Evolutionary conservation across 2,888 invertebrate genomes (phyloP), one percentile per base, ranked within the genome.

Genomic region (Physocephala rufipes): DNA sequence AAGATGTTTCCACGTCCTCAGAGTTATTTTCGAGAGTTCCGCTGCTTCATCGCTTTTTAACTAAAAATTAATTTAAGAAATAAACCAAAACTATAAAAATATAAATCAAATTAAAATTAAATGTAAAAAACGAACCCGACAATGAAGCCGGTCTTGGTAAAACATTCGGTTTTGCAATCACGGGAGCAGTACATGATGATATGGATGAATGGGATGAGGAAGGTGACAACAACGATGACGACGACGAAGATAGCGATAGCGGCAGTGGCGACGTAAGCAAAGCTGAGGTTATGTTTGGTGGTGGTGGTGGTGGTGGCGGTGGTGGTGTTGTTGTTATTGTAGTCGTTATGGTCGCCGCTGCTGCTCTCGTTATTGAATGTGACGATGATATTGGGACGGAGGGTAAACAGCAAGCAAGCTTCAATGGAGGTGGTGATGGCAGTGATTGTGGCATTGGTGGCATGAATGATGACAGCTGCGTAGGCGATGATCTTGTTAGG

Each of bases 131-230:
- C 83, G 82, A 85, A 86, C 85, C 81, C 80, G 82, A 81, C 84
- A 86, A 83, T 75, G 86, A 86, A 79, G 86, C 86, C 80, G 86
- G 86, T 82, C 86, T 82, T 78, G 86, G 85, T 78, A 85, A 82
- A 75, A 86, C 83, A 77, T 80, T 82, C 78, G 86, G 86, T 81
- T 86, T 86, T 74, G 79, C 77, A 73, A 72, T 67, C 58, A 24
- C n/a, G 69, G 76, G 73, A 74, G 75, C 73, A 71, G 74, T 74
- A 75, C 71, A 75, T 74, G 76, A 74, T 71, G 74, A 73, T 30
- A 74, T 73, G 66, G 71, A 68, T 53, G 72, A 67, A 55, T 36
- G 24, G 43, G 59, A 66, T 49, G 62, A 62, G 15, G 62, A 61
- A 9, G 67, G 28, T 79, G 82, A 81, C 83, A 85, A 82, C 74